Conservation (phyloP, 2,113 vertebrate species). For the Eublepharis macularius region DNA sequence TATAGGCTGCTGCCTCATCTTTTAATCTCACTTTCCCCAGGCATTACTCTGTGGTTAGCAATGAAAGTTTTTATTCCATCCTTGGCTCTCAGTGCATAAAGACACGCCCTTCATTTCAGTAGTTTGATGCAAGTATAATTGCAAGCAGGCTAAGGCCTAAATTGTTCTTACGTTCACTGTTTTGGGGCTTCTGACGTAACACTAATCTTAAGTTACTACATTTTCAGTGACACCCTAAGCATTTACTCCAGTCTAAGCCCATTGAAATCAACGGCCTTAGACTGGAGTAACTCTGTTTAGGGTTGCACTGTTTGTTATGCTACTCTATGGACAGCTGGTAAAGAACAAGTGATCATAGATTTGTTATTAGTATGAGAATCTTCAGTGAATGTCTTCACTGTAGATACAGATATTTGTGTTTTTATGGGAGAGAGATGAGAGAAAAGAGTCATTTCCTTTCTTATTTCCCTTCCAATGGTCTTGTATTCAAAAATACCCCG, state of each 20-base stretch:
- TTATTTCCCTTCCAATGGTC: no score
- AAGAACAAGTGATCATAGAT: constrained; percentile 16
- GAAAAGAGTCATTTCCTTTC: not conserved
- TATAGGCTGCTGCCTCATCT: constrained; percentile 30
- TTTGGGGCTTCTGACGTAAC: constrained; percentile 38
- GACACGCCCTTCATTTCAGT: constrained; percentile 8
- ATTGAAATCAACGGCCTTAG: no score
- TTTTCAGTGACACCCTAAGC: no score
- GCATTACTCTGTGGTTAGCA: constrained; percentile 48
- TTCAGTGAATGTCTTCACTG: no score
- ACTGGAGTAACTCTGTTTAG: no score
- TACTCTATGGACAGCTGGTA: constrained; percentile 44
- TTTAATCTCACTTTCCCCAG: constrained; percentile 50
- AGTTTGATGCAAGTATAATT: constrained; percentile 27
- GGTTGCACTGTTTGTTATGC: no score
- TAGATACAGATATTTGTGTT: no score
- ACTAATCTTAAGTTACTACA: constrained; percentile 49
- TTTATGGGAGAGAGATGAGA: not conserved
- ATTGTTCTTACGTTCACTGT: constrained; percentile 35
- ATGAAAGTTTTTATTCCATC: constrained; percentile 40
- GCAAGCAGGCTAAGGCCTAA: constrained; percentile 31
- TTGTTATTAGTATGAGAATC: constrained; percentile 9
- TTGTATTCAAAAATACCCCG: no score
- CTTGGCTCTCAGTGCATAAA: constrained; percentile 41
- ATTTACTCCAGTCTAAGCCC: no score